Conservation (phyloP, 2,797 vertebrate genomes). For the Merluccius polli region DNA sequence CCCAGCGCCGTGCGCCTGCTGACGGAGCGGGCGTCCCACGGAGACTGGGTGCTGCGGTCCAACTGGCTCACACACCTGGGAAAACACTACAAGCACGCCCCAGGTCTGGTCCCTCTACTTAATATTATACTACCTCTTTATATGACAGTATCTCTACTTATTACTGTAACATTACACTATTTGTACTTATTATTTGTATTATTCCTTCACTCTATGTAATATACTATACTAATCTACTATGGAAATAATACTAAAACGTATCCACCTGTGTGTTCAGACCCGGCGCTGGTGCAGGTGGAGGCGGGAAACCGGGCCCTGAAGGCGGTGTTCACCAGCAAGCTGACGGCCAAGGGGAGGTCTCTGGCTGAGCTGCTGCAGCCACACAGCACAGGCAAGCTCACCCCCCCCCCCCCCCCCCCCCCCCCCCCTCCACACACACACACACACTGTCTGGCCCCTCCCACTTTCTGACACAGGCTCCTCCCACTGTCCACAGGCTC, state of each 20-base stretch:
- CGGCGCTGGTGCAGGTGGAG: conserved; percentile 78
- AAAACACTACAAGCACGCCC: conserved; percentile 70
- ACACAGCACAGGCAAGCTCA: conserved; percentile 81
- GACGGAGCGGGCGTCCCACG: conserved; percentile 85
- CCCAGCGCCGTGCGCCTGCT: conserved; percentile 82
- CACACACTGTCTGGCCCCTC: not conserved
- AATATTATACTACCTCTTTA: not conserved
- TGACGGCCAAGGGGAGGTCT: conserved; percentile 81
- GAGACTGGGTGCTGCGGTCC: conserved; percentile 89
- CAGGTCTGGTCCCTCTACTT: conserved; percentile 53
- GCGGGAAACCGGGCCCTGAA: conserved; percentile 83
- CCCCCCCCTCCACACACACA: too few species aligned
- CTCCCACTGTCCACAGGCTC: not conserved
- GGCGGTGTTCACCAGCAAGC: conserved; percentile 82
- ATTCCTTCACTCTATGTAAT: too few species aligned
- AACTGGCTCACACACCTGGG: conserved; percentile 86
- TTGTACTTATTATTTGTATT: too few species aligned
- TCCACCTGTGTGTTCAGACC: conserved; percentile 65
- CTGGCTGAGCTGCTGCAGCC: conserved; percentile 85
- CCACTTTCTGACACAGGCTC: not conserved
- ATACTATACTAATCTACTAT: too few species aligned
- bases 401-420: too few species aligned
- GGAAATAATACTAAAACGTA: too few species aligned
- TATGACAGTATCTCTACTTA: too few species aligned
- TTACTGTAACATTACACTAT: too few species aligned